phyloP scores from a whole-genome alignment of 2,888 invertebrate genomes.

The Nemotelus pantherinus region DNA sequence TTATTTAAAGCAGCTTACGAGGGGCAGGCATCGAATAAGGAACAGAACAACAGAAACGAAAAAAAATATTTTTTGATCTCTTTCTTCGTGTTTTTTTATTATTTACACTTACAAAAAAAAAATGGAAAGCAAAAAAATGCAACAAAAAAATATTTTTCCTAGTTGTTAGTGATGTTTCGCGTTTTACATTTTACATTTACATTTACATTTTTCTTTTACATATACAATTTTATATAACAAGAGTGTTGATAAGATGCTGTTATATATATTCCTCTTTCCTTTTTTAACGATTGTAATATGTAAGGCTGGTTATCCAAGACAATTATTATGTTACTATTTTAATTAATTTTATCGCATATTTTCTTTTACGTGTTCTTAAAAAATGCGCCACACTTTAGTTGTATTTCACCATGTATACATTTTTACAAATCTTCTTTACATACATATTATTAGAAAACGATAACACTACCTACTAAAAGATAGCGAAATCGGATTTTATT shows the following conservation, averaged over 20 bases:
- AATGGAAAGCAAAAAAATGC: slow-evolving; percentile 49
- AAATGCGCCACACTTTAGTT: slow-evolving; percentile 46
- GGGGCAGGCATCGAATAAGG: slow-evolving; percentile 52
- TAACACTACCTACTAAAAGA: slow-evolving; percentile 7
- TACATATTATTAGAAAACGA: slow-evolving; percentile 36
- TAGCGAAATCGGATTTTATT: slow-evolving; percentile 29
- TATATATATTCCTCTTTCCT: slow-evolving; percentile 52
- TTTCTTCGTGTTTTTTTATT: slow-evolving; percentile 53
- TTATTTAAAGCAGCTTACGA: slow-evolving; percentile 42
- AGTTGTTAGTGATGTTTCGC: slow-evolving; percentile 40
- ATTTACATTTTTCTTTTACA: slow-evolving; percentile 40
- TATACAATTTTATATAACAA: slow-evolving; percentile 45
- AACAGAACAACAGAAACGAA: slow-evolving; percentile 50
- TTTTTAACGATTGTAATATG: slow-evolving; percentile 54
- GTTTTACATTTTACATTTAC: slow-evolving; percentile 41
- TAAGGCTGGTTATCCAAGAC: slow-evolving; percentile 66
- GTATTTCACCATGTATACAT: slow-evolving; percentile 43
- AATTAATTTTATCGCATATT: slow-evolving; percentile 49
- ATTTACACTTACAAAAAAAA: slow-evolving; percentile 54
- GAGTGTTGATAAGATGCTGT: slow-evolving; percentile 47
- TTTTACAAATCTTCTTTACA: slow-evolving; percentile 38
- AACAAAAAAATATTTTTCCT: slow-evolving; percentile 52
- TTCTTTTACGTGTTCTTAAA: slow-evolving; percentile 48
- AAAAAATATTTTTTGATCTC: slow-evolving; percentile 55
- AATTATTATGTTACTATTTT: slow-evolving; percentile 58